Conservation (phyloP, 2,888 invertebrate genomes). For the Laothoe populi region DNA sequence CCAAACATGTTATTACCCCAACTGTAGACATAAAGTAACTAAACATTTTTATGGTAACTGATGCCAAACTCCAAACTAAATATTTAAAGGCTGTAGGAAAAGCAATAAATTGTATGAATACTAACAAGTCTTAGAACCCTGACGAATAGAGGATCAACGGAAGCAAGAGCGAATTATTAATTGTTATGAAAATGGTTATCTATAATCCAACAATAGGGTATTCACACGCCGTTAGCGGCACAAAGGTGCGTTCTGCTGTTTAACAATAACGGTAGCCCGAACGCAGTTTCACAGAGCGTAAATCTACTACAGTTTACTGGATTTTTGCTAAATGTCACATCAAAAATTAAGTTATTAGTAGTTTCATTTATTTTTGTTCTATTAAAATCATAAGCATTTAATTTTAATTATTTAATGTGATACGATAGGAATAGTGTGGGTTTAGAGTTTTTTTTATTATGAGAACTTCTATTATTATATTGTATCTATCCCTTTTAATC, state of each 20-base stretch:
- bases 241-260: constrained; percentile 24
- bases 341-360: neutral
- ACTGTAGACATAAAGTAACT: no score
- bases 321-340: neutral
- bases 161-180: constrained; percentile 21
- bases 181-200: constrained; percentile 21
- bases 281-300: constrained; percentile 1
- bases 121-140: neutral
- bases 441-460: no score
- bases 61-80: no score
- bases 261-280: constrained; percentile 10
- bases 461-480: no score
- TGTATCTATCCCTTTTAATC: no score
- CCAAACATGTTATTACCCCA: no score
- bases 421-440: no score
- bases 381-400: no score
- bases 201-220: constrained; percentile 22
- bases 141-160: neutral
- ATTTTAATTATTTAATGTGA: neutral
- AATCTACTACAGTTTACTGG: constrained; percentile 6
- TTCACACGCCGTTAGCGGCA: constrained; percentile 22
- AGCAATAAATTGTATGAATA: neutral
- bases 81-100: no score
- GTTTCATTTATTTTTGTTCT: no score
- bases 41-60: no score